These are phyloP conservation scores for Cerastis leucographa DNA, from an alignment of 2,888 invertebrate genomes.

Conservation along the genomic window DNA sequence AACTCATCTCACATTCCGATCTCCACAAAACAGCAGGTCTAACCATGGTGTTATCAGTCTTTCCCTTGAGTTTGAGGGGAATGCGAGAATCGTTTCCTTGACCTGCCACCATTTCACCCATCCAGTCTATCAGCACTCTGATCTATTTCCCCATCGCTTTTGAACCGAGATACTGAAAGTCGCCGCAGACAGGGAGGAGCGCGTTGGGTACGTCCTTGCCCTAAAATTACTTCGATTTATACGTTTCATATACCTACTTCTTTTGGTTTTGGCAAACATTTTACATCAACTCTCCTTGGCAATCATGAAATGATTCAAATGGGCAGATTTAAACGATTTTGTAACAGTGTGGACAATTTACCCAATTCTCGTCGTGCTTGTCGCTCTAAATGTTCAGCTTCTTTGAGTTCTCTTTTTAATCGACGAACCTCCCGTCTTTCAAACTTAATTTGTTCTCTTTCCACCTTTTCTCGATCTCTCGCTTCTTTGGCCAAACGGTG, in stretches of 20 bases:
- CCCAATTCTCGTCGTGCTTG: constrained; percentile 81
- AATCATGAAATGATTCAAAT: neutral
- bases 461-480: constrained; percentile 75
- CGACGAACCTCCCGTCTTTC: constrained; percentile 81
- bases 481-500: constrained; percentile 77
- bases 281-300: neutral
- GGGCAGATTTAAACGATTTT: neutral
- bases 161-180: too few relatives aligned
- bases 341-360: constrained; percentile 56
- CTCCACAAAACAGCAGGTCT: too few relatives aligned
- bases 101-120: too few relatives aligned
- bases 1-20: too few relatives aligned
- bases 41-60: too few relatives aligned
- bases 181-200: too few relatives aligned
- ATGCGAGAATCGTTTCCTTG: too few relatives aligned
- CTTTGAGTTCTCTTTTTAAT: constrained; percentile 81
- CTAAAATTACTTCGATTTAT: neutral
- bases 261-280: too few relatives aligned
- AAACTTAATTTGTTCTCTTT: constrained; percentile 76
- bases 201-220: neutral
- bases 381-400: constrained; percentile 76
- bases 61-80: too few relatives aligned
- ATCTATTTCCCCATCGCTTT: too few relatives aligned
- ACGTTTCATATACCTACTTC: too few relatives aligned
- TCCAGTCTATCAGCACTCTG: too few relatives aligned